A percentile compares a stretch with the other conserved stretches of the same genome.
Evolutionary conservation across 2,888 invertebrate species (phyloP).

Genomic region (Nezara viridula): DNA sequence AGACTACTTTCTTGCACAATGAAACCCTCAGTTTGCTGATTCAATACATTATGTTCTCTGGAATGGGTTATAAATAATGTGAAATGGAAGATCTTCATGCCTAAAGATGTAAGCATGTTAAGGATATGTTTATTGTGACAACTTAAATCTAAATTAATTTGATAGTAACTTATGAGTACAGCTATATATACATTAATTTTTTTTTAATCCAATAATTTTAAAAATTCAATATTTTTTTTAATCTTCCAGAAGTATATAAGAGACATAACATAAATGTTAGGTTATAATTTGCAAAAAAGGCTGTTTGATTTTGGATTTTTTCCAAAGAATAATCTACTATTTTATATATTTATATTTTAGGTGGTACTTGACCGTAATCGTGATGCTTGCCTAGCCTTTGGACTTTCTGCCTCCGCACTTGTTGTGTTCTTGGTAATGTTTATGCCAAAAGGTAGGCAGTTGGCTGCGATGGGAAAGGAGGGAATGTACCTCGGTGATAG

Average conservation of each 20-base stretch:
- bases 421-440: constrained; percentile 94
- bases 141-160: not conserved
- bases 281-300: too few relatives aligned
- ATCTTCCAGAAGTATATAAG: not conserved
- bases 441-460: constrained; percentile 90
- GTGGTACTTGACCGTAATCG: constrained; percentile 82
- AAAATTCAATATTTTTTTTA: not conserved
- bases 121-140: not conserved
- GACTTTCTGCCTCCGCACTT: constrained; percentile 86
- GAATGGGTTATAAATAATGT: not conserved
- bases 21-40: not conserved
- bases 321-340: not conserved
- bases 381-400: constrained; percentile 91
- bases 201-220: not conserved
- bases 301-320: too few relatives aligned
- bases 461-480: constrained; percentile 93
- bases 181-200: not conserved
- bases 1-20: not conserved
- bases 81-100: not conserved
- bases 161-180: not conserved
- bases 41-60: not conserved
- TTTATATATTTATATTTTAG: constrained; percentile 58
- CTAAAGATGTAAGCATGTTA: not conserved
- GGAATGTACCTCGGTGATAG: constrained; percentile 82
- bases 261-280: too few relatives aligned